These are phyloP conservation scores for Vesta saturnalis DNA, from an alignment of 2,888 invertebrate genomes.

Conservation along the genomic window DNA sequence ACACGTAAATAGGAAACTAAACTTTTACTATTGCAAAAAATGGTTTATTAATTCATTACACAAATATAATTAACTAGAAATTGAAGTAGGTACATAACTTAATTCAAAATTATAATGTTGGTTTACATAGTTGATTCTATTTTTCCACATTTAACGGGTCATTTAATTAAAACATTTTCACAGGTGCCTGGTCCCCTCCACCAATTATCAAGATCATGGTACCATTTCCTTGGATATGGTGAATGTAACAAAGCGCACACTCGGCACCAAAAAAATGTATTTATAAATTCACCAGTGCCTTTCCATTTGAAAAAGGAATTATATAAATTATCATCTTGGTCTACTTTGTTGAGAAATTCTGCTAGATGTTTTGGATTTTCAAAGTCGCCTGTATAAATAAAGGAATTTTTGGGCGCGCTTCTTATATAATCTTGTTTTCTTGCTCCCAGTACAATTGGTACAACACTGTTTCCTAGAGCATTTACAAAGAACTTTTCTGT, in stretches of 20 bases:
- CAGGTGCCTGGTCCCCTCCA: conserved; percentile 89
- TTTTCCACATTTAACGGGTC: too few relatives aligned
- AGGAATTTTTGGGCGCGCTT: conserved; percentile 89
- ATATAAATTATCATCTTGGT: conserved; percentile 88
- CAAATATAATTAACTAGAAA: too few relatives aligned
- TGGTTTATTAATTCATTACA: too few relatives aligned
- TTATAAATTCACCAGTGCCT: conserved; percentile 94
- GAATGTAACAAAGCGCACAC: conserved; percentile 88
- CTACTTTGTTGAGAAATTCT: conserved; percentile 83
- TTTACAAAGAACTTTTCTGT: conserved; percentile 98
- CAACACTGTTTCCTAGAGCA: conserved; percentile 84
- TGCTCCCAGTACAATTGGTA: conserved; percentile 97
- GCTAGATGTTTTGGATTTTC: conserved; percentile 87
- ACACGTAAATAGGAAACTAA: too few relatives aligned
- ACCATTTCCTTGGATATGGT: conserved; percentile 66
- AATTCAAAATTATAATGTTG: too few relatives aligned
- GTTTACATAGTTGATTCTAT: neutral
- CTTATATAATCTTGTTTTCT: conserved; percentile 90
- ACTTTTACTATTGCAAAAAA: too few relatives aligned
- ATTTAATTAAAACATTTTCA: too few relatives aligned
- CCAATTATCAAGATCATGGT: conserved; percentile 90
- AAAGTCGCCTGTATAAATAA: conserved; percentile 96
- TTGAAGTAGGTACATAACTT: too few relatives aligned
- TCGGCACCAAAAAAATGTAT: conserved; percentile 94
- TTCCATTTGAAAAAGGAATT: conserved; percentile 94